A percentile compares a stretch with the other conserved stretches of the same genome.
These are phyloP conservation scores for Digitonthophagus gazella DNA, from an alignment of 2,888 invertebrate species.

Conservation along the genomic window DNA sequence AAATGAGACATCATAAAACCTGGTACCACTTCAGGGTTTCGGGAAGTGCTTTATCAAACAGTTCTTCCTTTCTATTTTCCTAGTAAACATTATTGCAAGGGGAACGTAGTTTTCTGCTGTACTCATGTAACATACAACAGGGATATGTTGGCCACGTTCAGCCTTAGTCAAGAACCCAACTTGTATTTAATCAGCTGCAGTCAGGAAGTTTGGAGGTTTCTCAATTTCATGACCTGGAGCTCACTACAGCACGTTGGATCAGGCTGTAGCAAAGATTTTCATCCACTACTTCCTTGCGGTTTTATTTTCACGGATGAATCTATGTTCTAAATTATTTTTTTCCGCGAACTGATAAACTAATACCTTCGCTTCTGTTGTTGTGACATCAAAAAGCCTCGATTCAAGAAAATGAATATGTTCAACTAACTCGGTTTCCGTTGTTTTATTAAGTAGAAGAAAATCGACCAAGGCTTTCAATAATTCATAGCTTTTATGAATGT, in stretches of 20 bases:
- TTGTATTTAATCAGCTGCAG: conserved; percentile 44
- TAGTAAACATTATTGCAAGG: conserved; percentile 34
- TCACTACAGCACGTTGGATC: too few relatives aligned
- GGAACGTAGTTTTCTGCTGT: conserved; percentile 40
- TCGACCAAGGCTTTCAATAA: conserved; percentile 8
- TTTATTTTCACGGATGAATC: too few relatives aligned
- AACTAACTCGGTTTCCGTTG: too few relatives aligned
- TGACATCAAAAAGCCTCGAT: too few relatives aligned
- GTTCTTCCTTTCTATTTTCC: conserved; percentile 32
- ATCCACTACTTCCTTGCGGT: too few relatives aligned
- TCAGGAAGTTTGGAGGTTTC: conserved; percentile 41
- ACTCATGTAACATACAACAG: conserved; percentile 41
- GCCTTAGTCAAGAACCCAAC: conserved; percentile 44
- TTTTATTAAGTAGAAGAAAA: conserved; percentile 11
- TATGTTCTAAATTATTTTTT: too few relatives aligned
- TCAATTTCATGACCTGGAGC: too few relatives aligned
- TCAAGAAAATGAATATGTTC: too few relatives aligned
- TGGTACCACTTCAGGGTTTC: conserved; percentile 41
- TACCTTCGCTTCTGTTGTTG: too few relatives aligned
- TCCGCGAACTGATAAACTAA: too few relatives aligned
- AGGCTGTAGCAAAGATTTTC: too few relatives aligned
- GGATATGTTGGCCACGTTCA: conserved; percentile 42
- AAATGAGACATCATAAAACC: conserved; percentile 16
- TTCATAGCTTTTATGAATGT: not conserved
- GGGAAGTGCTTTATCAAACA: conserved; percentile 42